A percentile compares a stretch with the other conserved stretches of the same genome.
Evolutionary conservation across 2,888 invertebrate genomes (phyloP).

Genomic region (Hirtodrosophila duncani): DNA sequence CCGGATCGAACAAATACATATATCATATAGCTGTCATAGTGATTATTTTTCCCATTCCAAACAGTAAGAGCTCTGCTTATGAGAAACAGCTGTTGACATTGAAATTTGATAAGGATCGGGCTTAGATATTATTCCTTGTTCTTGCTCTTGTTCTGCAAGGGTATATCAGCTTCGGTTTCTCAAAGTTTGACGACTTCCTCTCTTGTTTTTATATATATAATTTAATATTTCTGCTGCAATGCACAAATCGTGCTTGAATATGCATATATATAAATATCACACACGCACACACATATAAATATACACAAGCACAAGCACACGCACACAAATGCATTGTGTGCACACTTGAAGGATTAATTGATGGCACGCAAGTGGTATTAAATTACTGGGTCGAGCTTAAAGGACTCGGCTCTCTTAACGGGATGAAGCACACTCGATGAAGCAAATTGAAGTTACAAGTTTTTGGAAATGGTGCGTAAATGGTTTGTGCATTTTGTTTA

Average conservation of each 20-base stretch:
- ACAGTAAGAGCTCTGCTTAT: too few species aligned
- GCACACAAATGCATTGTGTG: constrained; percentile 6
- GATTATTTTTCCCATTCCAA: too few species aligned
- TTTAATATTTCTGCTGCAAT: constrained; percentile 42
- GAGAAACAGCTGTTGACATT: too few species aligned
- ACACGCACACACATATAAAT: constrained; percentile 8
- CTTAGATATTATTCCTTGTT: too few species aligned
- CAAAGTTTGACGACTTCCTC: too few species aligned
- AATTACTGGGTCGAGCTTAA: constrained; percentile 24
- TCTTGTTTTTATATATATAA: constrained; percentile 26
- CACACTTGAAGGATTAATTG: constrained; percentile 50
- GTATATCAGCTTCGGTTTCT: too few species aligned
- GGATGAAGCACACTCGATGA: background rate
- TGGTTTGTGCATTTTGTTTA: background rate
- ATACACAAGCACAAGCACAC: background rate
- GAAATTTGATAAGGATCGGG: too few species aligned
- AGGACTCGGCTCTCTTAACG: constrained; percentile 3
- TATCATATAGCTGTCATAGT: too few species aligned
- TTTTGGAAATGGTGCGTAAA: constrained; percentile 1
- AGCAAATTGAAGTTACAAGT: background rate
- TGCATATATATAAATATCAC: constrained; percentile 24
- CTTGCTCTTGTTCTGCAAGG: too few species aligned
- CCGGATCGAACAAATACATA: too few species aligned
- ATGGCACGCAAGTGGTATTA: constrained; percentile 44
- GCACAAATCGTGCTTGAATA: constrained; percentile 46